Evolutionary conservation across 2,113 vertebrate species (phyloP).

Genomic region (Tylochromis polylepis): DNA sequence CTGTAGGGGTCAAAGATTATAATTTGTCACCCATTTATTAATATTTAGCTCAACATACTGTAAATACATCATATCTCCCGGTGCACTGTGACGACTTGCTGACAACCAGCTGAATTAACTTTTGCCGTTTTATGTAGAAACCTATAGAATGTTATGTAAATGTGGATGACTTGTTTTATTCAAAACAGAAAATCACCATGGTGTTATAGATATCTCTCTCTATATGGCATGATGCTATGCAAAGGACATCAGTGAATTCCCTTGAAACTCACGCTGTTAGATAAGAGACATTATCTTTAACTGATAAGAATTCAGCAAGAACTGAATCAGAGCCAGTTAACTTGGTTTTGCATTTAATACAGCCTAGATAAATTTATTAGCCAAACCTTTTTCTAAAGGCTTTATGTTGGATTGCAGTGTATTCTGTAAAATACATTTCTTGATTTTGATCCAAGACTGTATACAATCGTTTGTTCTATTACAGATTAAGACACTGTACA

Average conservation of each 20-base stretch:
- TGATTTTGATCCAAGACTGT: neutral
- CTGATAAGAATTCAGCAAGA: neutral
- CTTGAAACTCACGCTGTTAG: neutral
- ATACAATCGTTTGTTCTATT: neutral
- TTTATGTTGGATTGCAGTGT: neutral
- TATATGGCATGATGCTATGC: neutral
- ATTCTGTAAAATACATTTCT: constrained; percentile 1
- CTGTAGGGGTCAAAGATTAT: neutral
- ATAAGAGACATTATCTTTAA: neutral
- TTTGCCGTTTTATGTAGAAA: neutral
- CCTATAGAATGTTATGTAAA: neutral
- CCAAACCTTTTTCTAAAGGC: neutral
- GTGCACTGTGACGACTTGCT: neutral
- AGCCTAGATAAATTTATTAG: neutral
- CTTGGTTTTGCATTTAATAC: constrained; percentile 15
- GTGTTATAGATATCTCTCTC: neutral
- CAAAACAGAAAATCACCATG: neutral
- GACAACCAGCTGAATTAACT: neutral
- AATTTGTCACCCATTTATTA: neutral
- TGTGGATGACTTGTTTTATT: neutral
- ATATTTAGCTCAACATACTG: neutral
- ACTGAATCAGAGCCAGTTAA: constrained; percentile 19
- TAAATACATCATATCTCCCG: neutral
- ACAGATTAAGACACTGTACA: neutral
- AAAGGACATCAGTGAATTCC: neutral